Evolutionary conservation across 2,113 vertebrate genomes (phyloP).

Genomic region (Melanotaenia duboulayi): DNA sequence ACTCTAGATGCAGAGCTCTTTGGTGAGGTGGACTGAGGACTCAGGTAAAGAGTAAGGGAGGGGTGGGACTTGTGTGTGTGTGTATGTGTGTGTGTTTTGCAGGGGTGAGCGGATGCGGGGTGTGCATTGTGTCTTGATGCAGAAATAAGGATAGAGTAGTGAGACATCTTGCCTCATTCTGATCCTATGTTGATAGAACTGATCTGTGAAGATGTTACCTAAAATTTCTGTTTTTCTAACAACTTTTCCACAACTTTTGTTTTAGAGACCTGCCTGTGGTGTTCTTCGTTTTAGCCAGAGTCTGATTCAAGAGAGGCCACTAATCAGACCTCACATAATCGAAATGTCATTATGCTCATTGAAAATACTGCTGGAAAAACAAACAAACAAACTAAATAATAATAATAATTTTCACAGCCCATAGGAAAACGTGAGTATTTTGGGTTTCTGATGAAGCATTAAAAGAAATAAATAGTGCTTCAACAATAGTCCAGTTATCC

Average conservation of each 20-base stretch:
- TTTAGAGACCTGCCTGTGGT: neutral
- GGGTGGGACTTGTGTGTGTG: slow-evolving; percentile 27
- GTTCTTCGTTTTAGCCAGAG: neutral
- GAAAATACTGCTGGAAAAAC: no score
- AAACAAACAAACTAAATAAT: no score
- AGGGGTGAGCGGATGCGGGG: slow-evolving; percentile 30
- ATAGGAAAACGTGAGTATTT: neutral
- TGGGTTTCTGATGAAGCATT: neutral
- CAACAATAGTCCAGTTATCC: neutral
- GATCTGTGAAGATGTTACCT: neutral
- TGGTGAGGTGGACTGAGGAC: slow-evolving; percentile 36
- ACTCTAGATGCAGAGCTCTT: slow-evolving; percentile 10
- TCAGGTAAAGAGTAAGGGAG: slow-evolving; percentile 53
- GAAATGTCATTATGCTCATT: no score
- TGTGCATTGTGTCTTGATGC: slow-evolving; percentile 38
- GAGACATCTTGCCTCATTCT: neutral
- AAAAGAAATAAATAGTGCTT: neutral
- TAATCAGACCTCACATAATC: no score
- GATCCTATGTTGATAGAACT: neutral
- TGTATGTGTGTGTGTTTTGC: slow-evolving; percentile 31
- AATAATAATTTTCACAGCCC: neutral
- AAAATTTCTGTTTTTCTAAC: neutral
- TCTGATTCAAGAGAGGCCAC: no score
- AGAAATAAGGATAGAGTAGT: neutral
- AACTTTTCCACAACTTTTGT: neutral